phyloP scores from a whole-genome alignment of 2,113 vertebrate species.

The Delphinus delphis region DNA sequence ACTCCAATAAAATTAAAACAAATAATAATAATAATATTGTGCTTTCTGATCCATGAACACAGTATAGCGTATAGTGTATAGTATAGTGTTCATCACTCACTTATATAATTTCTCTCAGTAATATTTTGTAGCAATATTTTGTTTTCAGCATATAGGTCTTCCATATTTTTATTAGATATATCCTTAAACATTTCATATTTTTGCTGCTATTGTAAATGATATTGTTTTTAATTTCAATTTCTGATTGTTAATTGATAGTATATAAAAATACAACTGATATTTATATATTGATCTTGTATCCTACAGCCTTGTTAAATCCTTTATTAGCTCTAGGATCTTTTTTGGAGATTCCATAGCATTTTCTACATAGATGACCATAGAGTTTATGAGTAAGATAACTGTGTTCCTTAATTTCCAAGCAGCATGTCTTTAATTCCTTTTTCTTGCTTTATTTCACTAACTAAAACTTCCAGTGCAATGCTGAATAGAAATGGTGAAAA shows the following conservation, averaged over 20 bases:
- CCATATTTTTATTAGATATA: neutral
- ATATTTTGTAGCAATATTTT: neutral
- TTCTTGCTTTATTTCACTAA: neutral
- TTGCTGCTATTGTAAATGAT: neutral
- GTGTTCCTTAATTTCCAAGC: neutral
- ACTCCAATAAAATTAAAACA: neutral
- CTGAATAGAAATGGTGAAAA: neutral
- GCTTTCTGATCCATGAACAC: neutral
- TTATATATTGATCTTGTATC: neutral
- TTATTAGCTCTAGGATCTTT: neutral
- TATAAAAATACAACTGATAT: neutral
- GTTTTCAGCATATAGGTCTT: neutral
- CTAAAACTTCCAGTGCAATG: neutral
- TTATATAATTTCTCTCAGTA: neutral
- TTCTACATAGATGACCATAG: neutral
- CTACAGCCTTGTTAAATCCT: neutral
- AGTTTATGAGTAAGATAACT: neutral
- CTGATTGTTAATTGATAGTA: neutral
- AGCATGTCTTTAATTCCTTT: neutral
- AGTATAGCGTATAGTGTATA: neutral
- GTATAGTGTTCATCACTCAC: neutral
- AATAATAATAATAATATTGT: neutral
- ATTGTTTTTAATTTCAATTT: neutral
- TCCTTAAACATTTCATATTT: neutral
- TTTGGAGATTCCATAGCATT: neutral